phyloP scores from a whole-genome alignment of 2,888 invertebrate genomes.

The Homarus gammarus region DNA sequence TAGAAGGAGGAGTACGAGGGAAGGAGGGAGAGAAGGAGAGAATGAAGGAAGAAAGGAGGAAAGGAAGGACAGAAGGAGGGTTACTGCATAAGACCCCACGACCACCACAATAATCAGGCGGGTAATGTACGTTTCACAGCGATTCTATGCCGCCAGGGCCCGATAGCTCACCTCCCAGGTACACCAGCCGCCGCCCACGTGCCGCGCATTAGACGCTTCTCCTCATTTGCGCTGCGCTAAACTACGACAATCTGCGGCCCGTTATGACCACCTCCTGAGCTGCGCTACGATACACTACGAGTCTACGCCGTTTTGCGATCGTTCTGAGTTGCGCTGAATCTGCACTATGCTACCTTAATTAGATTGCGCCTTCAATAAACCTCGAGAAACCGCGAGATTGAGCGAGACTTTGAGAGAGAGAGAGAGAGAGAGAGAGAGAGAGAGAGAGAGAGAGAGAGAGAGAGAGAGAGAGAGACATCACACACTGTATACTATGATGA shows the following conservation, averaged over 20 bases:
- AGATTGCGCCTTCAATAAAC: too few species aligned
- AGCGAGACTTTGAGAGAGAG: neutral
- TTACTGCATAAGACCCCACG: neutral
- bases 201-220: neutral
- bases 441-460: neutral
- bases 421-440: neutral
- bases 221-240: neutral
- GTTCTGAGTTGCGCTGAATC: too few species aligned
- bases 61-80: too few species aligned
- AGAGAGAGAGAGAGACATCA: neutral
- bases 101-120: neutral
- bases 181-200: neutral
- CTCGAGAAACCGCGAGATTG: constrained; percentile 1
- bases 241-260: too few species aligned
- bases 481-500: neutral
- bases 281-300: too few species aligned
- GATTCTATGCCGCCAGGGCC: neutral
- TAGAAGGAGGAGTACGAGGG: too few species aligned
- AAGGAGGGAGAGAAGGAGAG: too few species aligned
- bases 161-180: neutral
- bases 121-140: constrained; percentile 2
- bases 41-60: too few species aligned
- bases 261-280: too few species aligned
- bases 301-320: too few species aligned
- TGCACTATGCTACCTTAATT: too few species aligned